Conservation (phyloP, 2,797 vertebrate species). For the Gymnothorax javanicus region DNA sequence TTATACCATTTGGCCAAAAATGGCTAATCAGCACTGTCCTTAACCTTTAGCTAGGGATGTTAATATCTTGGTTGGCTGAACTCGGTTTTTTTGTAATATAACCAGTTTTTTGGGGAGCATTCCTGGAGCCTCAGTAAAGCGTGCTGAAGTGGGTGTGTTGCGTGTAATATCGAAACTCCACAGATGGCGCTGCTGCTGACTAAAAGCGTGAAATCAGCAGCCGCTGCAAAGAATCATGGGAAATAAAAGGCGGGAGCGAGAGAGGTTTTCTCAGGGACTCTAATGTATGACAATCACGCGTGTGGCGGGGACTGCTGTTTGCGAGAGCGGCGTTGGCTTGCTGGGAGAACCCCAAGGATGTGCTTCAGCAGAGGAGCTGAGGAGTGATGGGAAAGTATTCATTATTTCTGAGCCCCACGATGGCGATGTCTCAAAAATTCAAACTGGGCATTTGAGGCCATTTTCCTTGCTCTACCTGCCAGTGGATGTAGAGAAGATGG, state of each 20-base stretch:
- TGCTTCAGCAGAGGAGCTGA: not conserved
- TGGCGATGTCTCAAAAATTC: slow-evolving; percentile 33
- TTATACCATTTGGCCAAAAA: slow-evolving; percentile 47
- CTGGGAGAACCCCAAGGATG: not conserved
- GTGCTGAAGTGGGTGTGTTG: slow-evolving; percentile 46
- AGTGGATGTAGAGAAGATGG: slow-evolving; percentile 60
- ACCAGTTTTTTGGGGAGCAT: not conserved
- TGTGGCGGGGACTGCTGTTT: not conserved
- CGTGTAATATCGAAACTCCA: slow-evolving; percentile 38
- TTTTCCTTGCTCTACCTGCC: slow-evolving; percentile 58
- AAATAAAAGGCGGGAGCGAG: not conserved
- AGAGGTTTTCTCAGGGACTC: not conserved
- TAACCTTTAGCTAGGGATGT: not conserved
- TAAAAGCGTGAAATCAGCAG: slow-evolving; percentile 28
- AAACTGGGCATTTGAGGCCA: slow-evolving; percentile 45
- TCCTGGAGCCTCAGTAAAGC: slow-evolving; percentile 21
- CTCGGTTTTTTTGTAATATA: slow-evolving; percentile 32
- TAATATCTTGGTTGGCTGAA: slow-evolving; percentile 17
- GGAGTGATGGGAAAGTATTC: not conserved
- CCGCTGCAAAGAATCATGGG: not conserved
- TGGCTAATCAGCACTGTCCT: slow-evolving; percentile 35
- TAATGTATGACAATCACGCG: not conserved
- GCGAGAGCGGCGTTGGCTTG: not conserved
- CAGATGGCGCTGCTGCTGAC: slow-evolving; percentile 26
- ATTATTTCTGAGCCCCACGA: slow-evolving; percentile 23